A percentile compares a stretch with the other conserved stretches of the same genome.
Evolutionary conservation across 2,797 vertebrate species (phyloP).

Genomic region (Atherinosoma microstoma): DNA sequence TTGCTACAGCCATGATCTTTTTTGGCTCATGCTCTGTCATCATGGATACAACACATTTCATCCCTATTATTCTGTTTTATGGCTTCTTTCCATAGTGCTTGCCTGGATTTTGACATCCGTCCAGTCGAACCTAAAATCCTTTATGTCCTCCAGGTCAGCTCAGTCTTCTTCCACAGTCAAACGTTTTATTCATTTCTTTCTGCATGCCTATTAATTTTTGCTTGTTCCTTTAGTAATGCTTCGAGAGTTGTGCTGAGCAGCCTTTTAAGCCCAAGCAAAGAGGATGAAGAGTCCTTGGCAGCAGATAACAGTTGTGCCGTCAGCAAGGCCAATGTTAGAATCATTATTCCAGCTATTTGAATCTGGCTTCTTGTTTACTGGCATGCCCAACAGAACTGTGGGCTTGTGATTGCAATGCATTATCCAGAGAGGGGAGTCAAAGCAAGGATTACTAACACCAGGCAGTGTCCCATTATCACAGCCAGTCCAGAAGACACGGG

Average conservation of each 20-base stretch:
- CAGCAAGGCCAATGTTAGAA: constrained; percentile 60
- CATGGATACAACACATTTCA: not conserved
- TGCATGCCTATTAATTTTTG: constrained; percentile 45
- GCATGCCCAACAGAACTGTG: constrained; percentile 66
- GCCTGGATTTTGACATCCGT: constrained; percentile 15
- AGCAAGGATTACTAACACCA: constrained; percentile 69
- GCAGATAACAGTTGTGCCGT: constrained; percentile 49
- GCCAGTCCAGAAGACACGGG: constrained; percentile 58
- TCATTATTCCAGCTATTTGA: constrained; percentile 54
- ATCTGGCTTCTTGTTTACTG: constrained; percentile 57
- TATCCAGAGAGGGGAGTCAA: constrained; percentile 61
- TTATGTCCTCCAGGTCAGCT: constrained; percentile 28
- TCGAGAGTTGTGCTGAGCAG: constrained; percentile 44
- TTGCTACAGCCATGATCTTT: not conserved
- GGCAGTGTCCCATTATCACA: constrained; percentile 60
- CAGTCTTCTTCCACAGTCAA: constrained; percentile 27
- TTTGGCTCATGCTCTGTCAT: not conserved
- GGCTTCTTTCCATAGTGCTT: not conserved
- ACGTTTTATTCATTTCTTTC: constrained; percentile 32
- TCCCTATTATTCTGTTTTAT: not conserved
- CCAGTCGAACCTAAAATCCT: constrained; percentile 19
- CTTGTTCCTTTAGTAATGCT: constrained; percentile 31
- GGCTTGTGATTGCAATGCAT: constrained; percentile 69
- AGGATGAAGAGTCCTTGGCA: constrained; percentile 49
- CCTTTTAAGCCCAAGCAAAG: constrained; percentile 37